These are phyloP conservation scores for Agonopterix subpropinquella DNA, from an alignment of 2,888 invertebrate species.

Conservation along the genomic window DNA sequence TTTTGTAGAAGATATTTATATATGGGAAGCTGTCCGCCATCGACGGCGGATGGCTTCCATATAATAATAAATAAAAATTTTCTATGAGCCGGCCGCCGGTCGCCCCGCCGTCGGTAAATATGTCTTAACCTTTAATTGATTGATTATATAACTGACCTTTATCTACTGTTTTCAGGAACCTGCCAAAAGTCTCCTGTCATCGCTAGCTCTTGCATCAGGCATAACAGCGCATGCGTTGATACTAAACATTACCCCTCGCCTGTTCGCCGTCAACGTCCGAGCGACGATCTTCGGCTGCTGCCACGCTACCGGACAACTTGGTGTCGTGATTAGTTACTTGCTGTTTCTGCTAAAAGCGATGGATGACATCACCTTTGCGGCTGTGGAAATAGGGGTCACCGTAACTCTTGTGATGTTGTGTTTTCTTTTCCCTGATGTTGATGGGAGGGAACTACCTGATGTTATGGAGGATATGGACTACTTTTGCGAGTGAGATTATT, in stretches of 20 bases:
- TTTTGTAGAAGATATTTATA: too few species aligned
- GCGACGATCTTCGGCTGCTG: slow-evolving; percentile 51
- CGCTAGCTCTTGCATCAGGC: slow-evolving; percentile 42
- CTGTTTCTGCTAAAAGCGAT: slow-evolving; percentile 33
- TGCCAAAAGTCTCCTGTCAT: slow-evolving; percentile 26
- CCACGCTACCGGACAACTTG: slow-evolving; percentile 50
- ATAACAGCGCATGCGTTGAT: slow-evolving; percentile 41
- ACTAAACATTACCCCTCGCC: slow-evolving; percentile 49
- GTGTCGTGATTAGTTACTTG: slow-evolving; percentile 47
- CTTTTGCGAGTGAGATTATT: slow-evolving; percentile 48
- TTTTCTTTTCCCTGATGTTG: slow-evolving; percentile 46
- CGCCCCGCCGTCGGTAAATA: too few species aligned
- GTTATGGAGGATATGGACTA: slow-evolving; percentile 62
- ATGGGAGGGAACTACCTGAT: slow-evolving; percentile 59
- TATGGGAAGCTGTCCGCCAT: too few species aligned
- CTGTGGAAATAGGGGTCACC: slow-evolving; percentile 28
- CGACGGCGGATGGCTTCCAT: too few species aligned
- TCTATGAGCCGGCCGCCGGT: too few species aligned
- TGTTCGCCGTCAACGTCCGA: slow-evolving; percentile 52
- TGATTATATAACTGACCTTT: neutral
- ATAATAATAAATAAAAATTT: too few species aligned
- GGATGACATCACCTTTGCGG: slow-evolving; percentile 26
- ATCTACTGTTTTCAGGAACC: slow-evolving; percentile 31
- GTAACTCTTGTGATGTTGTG: slow-evolving; percentile 32
- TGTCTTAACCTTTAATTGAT: too few species aligned